Evolutionary conservation across 2,113 vertebrate genomes (phyloP).

Genomic region (Gobius niger): DNA sequence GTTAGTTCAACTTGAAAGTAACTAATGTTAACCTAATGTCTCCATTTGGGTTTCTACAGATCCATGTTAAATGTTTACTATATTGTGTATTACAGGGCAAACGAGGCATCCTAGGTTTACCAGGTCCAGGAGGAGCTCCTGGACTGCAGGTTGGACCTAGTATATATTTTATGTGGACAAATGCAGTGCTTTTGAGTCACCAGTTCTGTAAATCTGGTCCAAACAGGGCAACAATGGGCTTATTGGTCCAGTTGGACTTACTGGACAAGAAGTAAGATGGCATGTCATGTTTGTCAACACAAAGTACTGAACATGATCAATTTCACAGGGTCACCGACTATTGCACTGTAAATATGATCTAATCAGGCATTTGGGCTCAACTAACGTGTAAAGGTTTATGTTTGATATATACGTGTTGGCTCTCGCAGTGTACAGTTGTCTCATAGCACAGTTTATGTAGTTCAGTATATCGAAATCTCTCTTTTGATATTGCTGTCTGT

Average conservation of each 20-base stretch:
- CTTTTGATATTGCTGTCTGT: conserved; percentile 73
- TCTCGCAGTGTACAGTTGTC: too few species aligned
- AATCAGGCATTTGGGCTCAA: too few species aligned
- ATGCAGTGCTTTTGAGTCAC: conserved; percentile 7
- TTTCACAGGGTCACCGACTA: conserved; percentile 4
- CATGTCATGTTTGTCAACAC: conserved; percentile 20
- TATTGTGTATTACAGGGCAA: conserved; percentile 80
- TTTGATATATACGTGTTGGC: too few species aligned
- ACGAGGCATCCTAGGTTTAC: conserved; percentile 87
- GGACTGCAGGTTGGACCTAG: conserved; percentile 84
- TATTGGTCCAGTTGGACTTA: conserved; percentile 81
- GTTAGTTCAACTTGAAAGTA: conserved; percentile 67
- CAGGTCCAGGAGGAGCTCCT: conserved; percentile 84
- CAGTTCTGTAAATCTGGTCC: conserved; percentile 3
- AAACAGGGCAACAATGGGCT: conserved; percentile 90
- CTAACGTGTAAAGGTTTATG: too few species aligned
- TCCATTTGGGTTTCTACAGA: not conserved
- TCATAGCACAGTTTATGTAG: too few species aligned
- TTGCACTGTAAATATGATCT: not conserved
- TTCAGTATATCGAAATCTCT: conserved; percentile 33
- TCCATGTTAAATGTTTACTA: conserved; percentile 8
- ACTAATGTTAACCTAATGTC: too few species aligned
- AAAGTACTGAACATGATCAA: conserved; percentile 3
- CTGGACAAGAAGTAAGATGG: conserved; percentile 87
- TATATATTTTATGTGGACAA: not conserved